These are phyloP conservation scores for Agrypnus murinus DNA, from an alignment of 2,888 invertebrate species.

Conservation along the genomic window DNA sequence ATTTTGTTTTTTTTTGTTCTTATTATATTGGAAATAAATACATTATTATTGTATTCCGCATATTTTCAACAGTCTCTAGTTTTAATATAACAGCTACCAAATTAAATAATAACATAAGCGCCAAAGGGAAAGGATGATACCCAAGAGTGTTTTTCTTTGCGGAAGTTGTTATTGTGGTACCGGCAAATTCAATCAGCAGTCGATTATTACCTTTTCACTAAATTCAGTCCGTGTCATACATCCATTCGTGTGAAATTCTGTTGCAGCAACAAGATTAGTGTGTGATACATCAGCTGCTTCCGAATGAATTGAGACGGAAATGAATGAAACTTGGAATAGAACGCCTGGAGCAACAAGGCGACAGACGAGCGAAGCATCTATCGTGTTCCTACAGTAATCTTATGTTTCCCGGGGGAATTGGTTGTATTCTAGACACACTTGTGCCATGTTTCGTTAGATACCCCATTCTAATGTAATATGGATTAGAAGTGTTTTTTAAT, in stretches of 20 bases:
- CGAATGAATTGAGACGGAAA: constrained; percentile 47
- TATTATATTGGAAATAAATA: too few relatives aligned
- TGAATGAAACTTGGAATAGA: constrained; percentile 50
- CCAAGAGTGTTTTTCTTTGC: too few relatives aligned
- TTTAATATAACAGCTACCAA: too few relatives aligned
- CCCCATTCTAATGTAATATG: constrained; percentile 32
- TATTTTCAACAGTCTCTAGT: too few relatives aligned
- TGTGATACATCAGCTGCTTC: constrained; percentile 50
- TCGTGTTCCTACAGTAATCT: constrained; percentile 49
- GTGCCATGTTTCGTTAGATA: constrained; percentile 46
- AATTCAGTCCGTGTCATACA: not conserved
- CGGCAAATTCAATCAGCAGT: too few relatives aligned
- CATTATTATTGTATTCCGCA: too few relatives aligned
- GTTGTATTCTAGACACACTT: constrained; percentile 48
- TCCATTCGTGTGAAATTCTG: constrained; percentile 15
- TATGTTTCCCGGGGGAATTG: constrained; percentile 49
- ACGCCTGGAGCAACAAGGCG: constrained; percentile 48
- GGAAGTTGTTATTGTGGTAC: too few relatives aligned
- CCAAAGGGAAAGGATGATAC: too few relatives aligned
- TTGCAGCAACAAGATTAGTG: constrained; percentile 41
- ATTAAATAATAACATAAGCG: too few relatives aligned
- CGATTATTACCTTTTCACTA: too few relatives aligned
- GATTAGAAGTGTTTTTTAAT: constrained; percentile 26
- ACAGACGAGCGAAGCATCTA: constrained; percentile 48
- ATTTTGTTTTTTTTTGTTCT: too few relatives aligned